Base-by-base conservation (phyloP, 2,888 invertebrate species). In the Cactoblastis cactorum region DNA sequence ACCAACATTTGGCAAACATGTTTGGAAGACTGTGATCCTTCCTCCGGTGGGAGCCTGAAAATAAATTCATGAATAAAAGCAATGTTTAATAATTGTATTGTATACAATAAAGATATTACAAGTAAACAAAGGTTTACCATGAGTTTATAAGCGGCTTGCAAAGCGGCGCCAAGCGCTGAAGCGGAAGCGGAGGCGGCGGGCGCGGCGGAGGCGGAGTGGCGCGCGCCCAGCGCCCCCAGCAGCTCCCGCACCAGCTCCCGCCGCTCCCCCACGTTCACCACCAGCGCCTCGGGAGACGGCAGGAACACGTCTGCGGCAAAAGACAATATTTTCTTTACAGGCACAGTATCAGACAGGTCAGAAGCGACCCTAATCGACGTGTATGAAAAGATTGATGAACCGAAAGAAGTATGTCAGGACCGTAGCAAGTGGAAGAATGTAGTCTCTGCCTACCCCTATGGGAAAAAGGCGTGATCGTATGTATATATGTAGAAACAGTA, bases 251-350 rank as follows among this genome's bases (percentile, higher is more conserved):
- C 88, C 54, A 96, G 74, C 57, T 96, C 95, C 62, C 93, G 94
- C 52, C 95, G 92, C 82, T 98, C 97, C 60, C 95, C 94, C 51
- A 99, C 83, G 84, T 98, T 98, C 50, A 98, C 98, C 58, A 99
- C 89, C 54, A 99, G 88, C 74, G 96, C 96, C 74, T 97, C 97
- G 0, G 98, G 98, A n/a, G 95, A 95, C 2, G 99, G 99, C 59
- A 99, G 90, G 86, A 98, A 99, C 39, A 98, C 92, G 72, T 99
- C 98, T 96, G 80, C n/a, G n/a, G n/a, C n/a, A n/a, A n/a, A n/a
- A n/a, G n/a, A n/a, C n/a, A n/a, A n/a, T n/a, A n/a, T n/a, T n/a
- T n/a, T n/a, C n/a, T n/a, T n/a, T n/a, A n/a, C n/a, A n/a, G n/a
- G n/a, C n/a, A n/a, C n/a, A n/a, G n/a, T n/a, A n/a, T n/a, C n/a